Percentiles rank a stretch among this genome's conserved stretches.
Evolutionary conservation across 2,797 vertebrate species (phyloP).

Genomic region (Sphenopsis melanotis): DNA sequence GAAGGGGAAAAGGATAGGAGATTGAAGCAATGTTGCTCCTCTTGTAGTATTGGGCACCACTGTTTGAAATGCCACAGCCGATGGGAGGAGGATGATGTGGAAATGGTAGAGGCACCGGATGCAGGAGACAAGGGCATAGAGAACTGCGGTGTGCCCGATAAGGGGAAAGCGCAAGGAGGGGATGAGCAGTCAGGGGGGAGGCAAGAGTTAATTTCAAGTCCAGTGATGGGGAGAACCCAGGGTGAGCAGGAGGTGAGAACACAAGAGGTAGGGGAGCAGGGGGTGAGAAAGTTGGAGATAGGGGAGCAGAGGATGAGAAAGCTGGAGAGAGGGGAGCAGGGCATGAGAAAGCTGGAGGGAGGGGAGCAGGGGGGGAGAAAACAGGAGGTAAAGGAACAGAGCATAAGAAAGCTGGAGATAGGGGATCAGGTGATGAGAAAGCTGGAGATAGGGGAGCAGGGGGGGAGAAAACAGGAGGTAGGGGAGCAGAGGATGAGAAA

Average conservation of each 20-base stretch:
- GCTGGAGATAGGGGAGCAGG: background rate
- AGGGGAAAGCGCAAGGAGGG: background rate
- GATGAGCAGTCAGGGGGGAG: background rate
- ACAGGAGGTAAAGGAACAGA: background rate
- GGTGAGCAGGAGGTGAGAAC: background rate
- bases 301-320: background rate
- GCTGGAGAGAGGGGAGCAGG: too few species aligned
- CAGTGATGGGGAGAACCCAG: background rate
- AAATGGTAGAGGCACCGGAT: background rate
- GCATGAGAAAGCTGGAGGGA: background rate
- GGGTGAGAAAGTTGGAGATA: too few species aligned
- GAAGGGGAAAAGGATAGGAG: background rate
- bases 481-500: too few species aligned
- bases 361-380: background rate
- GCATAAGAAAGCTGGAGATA: too few species aligned
- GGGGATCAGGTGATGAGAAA: too few species aligned
- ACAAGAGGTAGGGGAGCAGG: background rate
- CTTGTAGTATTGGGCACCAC: background rate
- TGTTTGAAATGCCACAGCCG: background rate
- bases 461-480: accelerated
- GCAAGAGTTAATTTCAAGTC: background rate
- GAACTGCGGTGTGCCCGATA: background rate
- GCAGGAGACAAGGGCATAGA: background rate
- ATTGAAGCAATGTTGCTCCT: background rate
- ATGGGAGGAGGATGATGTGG: background rate